These are phyloP conservation scores for Diplosoma virens DNA, from an alignment of 23 tunicate genomes.

Conservation along the genomic window DNA sequence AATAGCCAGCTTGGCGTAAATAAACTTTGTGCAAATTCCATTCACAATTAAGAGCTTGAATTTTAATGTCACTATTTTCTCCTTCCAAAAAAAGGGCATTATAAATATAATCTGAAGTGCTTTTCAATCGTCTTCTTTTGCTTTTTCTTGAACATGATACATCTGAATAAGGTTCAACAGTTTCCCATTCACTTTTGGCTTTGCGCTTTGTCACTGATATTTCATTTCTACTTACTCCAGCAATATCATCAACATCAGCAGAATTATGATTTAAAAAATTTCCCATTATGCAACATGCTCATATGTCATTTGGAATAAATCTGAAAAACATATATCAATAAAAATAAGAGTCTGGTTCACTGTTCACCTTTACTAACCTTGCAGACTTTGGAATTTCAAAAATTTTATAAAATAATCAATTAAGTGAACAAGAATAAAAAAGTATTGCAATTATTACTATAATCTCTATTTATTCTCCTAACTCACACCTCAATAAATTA, in stretches of 20 bases:
- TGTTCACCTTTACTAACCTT: too few relatives aligned
- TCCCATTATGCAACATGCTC: too few relatives aligned
- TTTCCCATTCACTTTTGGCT: background rate
- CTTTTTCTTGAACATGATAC: background rate
- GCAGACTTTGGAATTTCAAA: too few relatives aligned
- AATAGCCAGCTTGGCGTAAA: conserved; percentile 79
- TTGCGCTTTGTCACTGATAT: background rate
- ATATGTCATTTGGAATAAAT: too few relatives aligned
- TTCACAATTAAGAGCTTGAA: conserved; percentile 50
- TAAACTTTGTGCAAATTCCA: conserved; percentile 98
- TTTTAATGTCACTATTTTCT: conserved; percentile 83
- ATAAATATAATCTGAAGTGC: conserved; percentile 86
- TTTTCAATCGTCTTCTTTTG: conserved; percentile 37
- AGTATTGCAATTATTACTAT: too few relatives aligned
- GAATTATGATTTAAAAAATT: background rate
- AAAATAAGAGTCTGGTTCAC: too few relatives aligned
- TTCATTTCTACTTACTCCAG: background rate
- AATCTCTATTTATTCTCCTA: too few relatives aligned
- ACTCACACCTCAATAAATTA: too few relatives aligned
- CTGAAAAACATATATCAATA: too few relatives aligned
- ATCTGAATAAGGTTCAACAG: conserved; percentile 5
- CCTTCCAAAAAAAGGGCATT: conserved; percentile 85
- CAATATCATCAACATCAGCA: background rate
- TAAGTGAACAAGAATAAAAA: too few relatives aligned
- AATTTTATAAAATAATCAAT: too few relatives aligned